A percentile compares a stretch with the other conserved stretches of the same genome.
These are phyloP conservation scores for Macrocentrus cingulum DNA, from an alignment of 1,140 invertebrate genomes.

Conservation along the genomic window DNA sequence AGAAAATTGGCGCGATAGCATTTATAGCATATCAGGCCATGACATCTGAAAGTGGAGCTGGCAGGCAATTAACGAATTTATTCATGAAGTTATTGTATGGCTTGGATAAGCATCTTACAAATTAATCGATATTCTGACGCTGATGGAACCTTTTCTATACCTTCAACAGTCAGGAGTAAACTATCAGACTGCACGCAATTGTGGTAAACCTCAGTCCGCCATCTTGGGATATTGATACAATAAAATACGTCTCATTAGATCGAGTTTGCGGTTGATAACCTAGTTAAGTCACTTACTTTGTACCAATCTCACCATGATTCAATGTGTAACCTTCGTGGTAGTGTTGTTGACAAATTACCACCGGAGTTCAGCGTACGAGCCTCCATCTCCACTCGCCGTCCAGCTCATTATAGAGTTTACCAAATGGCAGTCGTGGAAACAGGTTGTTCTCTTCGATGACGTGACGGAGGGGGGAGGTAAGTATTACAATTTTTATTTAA, in stretches of 20 bases:
- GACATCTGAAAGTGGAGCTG: background rate
- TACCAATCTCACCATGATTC: background rate
- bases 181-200: too few relatives aligned
- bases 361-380: constrained; percentile 14
- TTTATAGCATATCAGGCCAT: too few relatives aligned
- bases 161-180: too few relatives aligned
- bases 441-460: constrained; percentile 47
- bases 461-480: constrained; percentile 23
- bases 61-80: background rate
- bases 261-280: too few relatives aligned
- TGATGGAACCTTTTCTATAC: too few relatives aligned
- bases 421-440: constrained; percentile 54
- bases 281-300: background rate
- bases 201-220: too few relatives aligned
- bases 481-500: too few relatives aligned
- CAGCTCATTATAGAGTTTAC: constrained; percentile 54
- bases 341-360: constrained; percentile 10
- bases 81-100: constrained; percentile 3
- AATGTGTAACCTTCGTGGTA: background rate
- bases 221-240: too few relatives aligned
- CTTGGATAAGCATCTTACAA: background rate
- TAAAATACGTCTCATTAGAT: too few relatives aligned
- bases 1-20: too few relatives aligned
- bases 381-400: constrained; percentile 34
- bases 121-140: background rate